These are phyloP conservation scores for Tragelaphus oryx DNA, from an alignment of 2,797 vertebrate species.

Conservation along the genomic window DNA sequence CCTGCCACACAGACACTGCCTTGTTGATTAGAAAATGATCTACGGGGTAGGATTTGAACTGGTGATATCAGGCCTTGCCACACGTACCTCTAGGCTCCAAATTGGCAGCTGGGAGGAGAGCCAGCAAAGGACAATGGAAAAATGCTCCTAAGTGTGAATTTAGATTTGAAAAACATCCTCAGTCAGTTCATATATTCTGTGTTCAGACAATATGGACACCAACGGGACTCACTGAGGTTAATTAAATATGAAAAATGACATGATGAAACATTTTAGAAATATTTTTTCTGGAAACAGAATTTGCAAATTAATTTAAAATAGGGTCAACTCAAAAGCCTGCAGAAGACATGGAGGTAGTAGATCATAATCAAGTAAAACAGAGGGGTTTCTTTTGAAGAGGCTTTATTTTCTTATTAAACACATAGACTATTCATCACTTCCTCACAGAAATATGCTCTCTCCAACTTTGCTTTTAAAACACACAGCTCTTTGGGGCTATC, in stretches of 20 bases:
- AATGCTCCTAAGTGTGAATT: neutral
- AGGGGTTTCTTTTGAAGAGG: neutral
- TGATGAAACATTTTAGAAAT: neutral
- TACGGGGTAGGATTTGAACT: neutral
- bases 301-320: neutral
- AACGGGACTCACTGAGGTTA: neutral
- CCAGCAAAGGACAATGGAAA: neutral
- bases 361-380: neutral
- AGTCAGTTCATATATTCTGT: neutral
- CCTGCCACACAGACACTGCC: neutral
- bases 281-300: neutral
- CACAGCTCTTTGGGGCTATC: neutral
- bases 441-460: neutral
- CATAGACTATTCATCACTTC: neutral
- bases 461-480: neutral
- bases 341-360: neutral
- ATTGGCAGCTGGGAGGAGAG: neutral
- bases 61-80: neutral
- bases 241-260: neutral
- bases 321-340: neutral
- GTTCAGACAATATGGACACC: neutral
- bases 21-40: neutral
- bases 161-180: neutral
- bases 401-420: neutral
- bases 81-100: neutral